phyloP scores from a whole-genome alignment of 2,113 vertebrate species.

The Gymnocephalus cernua region DNA sequence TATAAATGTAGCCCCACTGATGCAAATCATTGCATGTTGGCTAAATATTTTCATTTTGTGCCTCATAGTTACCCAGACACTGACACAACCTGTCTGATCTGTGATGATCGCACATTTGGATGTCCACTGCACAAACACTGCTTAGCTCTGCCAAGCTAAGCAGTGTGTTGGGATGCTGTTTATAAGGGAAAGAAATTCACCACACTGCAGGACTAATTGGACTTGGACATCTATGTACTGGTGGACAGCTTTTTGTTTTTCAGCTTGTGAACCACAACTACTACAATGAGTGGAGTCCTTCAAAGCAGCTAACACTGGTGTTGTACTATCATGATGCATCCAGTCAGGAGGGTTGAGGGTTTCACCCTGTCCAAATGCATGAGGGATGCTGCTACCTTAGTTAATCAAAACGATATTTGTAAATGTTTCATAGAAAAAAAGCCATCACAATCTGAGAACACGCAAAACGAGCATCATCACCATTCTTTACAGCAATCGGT shows the following conservation, averaged over 20 bases:
- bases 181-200: conserved; percentile 11
- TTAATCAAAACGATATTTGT: conserved; percentile 10
- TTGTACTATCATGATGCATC: background rate
- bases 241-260: conserved; percentile 12
- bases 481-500: conserved; percentile 38
- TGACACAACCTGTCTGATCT: conserved; percentile 26
- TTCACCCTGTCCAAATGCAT: conserved; percentile 1
- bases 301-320: background rate
- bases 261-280: background rate
- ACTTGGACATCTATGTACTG: conserved; percentile 2
- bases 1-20: background rate
- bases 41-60: background rate
- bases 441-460: background rate
- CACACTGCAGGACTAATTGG: conserved; percentile 26
- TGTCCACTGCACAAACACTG: background rate
- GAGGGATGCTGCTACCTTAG: background rate
- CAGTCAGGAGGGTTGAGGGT: background rate
- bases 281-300: background rate
- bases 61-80: background rate
- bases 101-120: conserved; percentile 13
- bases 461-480: conserved; percentile 9
- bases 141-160: conserved; percentile 17
- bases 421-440: conserved; percentile 21
- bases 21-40: background rate
- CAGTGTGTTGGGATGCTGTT: conserved; percentile 16